Base-by-base conservation (phyloP, 2,113 vertebrate species). In the Petrocephalus microphthalmus region DNA sequence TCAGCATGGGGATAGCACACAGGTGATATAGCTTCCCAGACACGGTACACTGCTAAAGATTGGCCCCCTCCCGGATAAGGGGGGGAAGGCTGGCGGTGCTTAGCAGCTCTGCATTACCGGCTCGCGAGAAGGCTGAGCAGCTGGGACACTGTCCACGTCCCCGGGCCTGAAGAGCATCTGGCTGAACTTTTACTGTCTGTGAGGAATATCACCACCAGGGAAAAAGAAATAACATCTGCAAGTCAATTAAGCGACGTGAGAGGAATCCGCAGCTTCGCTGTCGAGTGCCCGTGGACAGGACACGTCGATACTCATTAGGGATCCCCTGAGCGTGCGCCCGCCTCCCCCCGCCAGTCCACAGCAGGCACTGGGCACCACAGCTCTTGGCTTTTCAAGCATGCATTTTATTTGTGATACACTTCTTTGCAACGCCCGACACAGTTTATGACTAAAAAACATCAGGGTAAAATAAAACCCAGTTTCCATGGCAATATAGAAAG, bases 141-240 rank as follows among this genome's bases (percentile, higher is more conserved):
- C 1, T 3, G 60, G 60, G 60, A 13, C 60, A 67, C 25, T 13
- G 25, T 29, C 60, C 60, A 42, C 33, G 15, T 78, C 71, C 33
- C 33, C 71, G 42, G 71, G 33, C 71, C 71, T 78, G 71, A 19
- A 78, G 33, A 78, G 71, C 71, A 78, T 29, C 29, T 78, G 71
- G 71, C 71, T 78, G 67, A 74, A 74, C 67, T 74, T 74, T 74
- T 74, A 71, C 67, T 33, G 67, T 37, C 67, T 71, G 67, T 37
- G 67, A 37, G 71, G 33, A 78, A 19, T 78, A 42, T 78, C 37
- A 78, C 33, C 71, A 78, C 33, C 71, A 13, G 71, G 67, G 5
- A 0, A 37, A 78, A 78, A 57, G 42, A 78, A 78, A 64, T 64
- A 78, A 42, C 17, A 78, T 42, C 71, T 78, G 71, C 29, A 78